phyloP scores from a whole-genome alignment of 1,140 invertebrate genomes.

The Neodiprion fabricii region DNA sequence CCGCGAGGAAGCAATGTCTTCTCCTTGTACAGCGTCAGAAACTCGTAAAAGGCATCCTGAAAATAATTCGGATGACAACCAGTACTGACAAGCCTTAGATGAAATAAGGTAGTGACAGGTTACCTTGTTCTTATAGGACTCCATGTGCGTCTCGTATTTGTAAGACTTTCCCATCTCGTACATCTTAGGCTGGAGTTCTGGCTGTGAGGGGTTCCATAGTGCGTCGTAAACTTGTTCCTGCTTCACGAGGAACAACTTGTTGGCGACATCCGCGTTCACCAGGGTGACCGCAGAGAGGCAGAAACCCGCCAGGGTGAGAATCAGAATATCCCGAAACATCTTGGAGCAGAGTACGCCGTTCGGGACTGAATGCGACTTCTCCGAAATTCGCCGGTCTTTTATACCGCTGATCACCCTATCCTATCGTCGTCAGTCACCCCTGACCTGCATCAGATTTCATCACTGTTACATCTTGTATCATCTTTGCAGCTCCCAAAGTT shows the following conservation, averaged over 20 bases:
- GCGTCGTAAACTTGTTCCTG: slow-evolving; percentile 69
- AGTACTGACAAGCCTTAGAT: too few relatives aligned
- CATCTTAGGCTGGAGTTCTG: slow-evolving; percentile 59
- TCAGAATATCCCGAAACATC: neutral
- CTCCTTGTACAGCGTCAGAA: slow-evolving; percentile 64
- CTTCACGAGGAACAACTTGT: slow-evolving; percentile 58
- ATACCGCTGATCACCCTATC: too few relatives aligned
- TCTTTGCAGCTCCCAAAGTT: too few relatives aligned
- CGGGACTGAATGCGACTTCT: neutral
- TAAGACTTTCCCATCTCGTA: slow-evolving; percentile 63
- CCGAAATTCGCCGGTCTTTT: too few relatives aligned
- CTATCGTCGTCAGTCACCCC: neutral
- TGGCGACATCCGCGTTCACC: neutral
- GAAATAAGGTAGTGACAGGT: too few relatives aligned
- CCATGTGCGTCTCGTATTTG: slow-evolving; percentile 63
- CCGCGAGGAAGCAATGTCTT: slow-evolving; percentile 65
- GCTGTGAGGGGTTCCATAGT: slow-evolving; percentile 67
- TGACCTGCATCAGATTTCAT: neutral
- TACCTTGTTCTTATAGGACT: slow-evolving; percentile 56
- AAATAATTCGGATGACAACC: slow-evolving; percentile 22
- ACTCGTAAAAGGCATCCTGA: slow-evolving; percentile 68
- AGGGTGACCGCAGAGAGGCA: neutral
- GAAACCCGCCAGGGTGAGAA: neutral
- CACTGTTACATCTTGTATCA: too few relatives aligned
- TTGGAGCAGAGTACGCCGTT: neutral